Percentiles rank a stretch among this genome's conserved stretches.
Conservation (phyloP, 2,113 vertebrate species). For the rat (Rattus norvegicus) region GRCr8 NC_086027.1:49458001-49458500, state of each 20-base stretch:
- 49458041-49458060: not conserved
- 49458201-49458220: not conserved
- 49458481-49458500: conserved; percentile 82
- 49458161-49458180: not conserved
- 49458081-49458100: not conserved
- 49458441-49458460: conserved; percentile 60
- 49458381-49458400: conserved; percentile 57
- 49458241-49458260: conserved; percentile 74
- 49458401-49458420: conserved; percentile 28
- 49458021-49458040: not conserved
- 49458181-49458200: not conserved
- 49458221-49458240: conserved; percentile 78
- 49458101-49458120: not conserved
- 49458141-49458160: not conserved
- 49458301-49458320: conserved; percentile 62
- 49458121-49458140: not conserved
- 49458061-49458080: not conserved
- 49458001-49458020: not conserved
- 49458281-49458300: not conserved
- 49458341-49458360: not conserved
- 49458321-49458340: conserved; percentile 13
- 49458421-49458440: conserved; percentile 45
- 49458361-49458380: conserved; percentile 28
- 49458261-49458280: conserved; percentile 71
- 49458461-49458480: conserved; percentile 78